Base-by-base conservation (phyloP, 1,140 invertebrate genomes). In the Akabosia matsudoensis region DNA sequence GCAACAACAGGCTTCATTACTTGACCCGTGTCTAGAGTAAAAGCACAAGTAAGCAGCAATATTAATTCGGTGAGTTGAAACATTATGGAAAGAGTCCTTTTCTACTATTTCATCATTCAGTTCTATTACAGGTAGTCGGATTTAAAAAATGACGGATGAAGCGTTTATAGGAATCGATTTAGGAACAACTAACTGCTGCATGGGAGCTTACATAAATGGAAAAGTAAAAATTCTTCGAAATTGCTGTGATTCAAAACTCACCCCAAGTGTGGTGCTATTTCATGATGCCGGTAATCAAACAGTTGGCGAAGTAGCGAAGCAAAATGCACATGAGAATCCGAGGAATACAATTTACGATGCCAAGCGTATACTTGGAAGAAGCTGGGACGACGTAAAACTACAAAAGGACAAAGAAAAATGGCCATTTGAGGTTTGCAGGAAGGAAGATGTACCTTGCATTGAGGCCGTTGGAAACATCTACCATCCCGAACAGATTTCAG, bases 331-430 rank as follows among this genome's bases (percentile, higher is more conserved):
- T 56, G 7, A 4, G 24, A 7, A 56, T 24, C 54, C 22, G 22
- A 22, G 24, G 22, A 56, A 7, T 7, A 56, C 54, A 7, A 56
- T 56, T 56, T 56, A 16, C 22, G 54, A 56, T 22, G 54, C 22
- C 4, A 89, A 89, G 77, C 84, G 89, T 67, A 79, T 90, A 45
- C 88, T 90, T 83, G 89, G 89, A n/a, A 83, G 88, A 31, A 84
- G 84, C 33, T 90, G 85, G 84, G 83, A 83, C 33, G 89, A 90
- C 76, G 82, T 82, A 28, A 83, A 84, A 33, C 88, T 90, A 1
- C 88, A 89, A 79, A 76, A 83, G 71, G 88, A 89, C 81, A 84
- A 88, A 26, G 88, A 89, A 82, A 85, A 83, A 77, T 89, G 87
- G 81, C 88, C 89, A 22, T 90, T 89, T 82, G 88, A 45, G 7